Conservation (phyloP, 2,113 vertebrate genomes). For the Muntiacus reevesi region DNA sequence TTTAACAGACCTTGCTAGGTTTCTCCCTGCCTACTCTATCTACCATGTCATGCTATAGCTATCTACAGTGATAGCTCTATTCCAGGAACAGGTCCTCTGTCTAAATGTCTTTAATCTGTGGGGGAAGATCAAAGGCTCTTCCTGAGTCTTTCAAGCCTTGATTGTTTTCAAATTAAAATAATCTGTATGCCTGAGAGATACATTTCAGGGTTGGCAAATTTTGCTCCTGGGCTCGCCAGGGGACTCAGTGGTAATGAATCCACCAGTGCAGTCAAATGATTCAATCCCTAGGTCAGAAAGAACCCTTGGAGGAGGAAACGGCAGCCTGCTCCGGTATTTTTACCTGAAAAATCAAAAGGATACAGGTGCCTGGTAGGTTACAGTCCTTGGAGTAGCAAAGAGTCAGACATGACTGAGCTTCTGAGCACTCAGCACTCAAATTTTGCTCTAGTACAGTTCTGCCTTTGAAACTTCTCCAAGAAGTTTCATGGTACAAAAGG, state of each 20-base stretch:
- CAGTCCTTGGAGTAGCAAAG: background rate
- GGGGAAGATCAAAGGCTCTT: background rate
- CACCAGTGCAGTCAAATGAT: background rate
- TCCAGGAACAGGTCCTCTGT: background rate
- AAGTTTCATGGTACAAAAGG: background rate
- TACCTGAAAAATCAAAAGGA: background rate
- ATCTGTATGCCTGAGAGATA: background rate
- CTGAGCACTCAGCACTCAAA: background rate
- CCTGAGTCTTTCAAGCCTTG: background rate
- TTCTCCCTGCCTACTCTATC: background rate
- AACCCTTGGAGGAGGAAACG: background rate
- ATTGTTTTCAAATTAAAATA: background rate
- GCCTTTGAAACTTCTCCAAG: background rate
- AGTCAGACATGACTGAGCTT: background rate
- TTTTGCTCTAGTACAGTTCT: background rate
- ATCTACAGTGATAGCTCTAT: background rate
- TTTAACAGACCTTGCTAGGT: background rate
- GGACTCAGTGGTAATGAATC: background rate
- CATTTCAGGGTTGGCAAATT: background rate
- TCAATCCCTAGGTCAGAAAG: background rate
- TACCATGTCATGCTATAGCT: background rate
- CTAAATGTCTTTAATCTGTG: background rate
- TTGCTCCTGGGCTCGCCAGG: background rate
- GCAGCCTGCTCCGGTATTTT: background rate
- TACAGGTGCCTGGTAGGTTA: background rate